Evolutionary conservation across 2,888 invertebrate genomes (phyloP).

Genomic region (Charanyca ferruginea): DNA sequence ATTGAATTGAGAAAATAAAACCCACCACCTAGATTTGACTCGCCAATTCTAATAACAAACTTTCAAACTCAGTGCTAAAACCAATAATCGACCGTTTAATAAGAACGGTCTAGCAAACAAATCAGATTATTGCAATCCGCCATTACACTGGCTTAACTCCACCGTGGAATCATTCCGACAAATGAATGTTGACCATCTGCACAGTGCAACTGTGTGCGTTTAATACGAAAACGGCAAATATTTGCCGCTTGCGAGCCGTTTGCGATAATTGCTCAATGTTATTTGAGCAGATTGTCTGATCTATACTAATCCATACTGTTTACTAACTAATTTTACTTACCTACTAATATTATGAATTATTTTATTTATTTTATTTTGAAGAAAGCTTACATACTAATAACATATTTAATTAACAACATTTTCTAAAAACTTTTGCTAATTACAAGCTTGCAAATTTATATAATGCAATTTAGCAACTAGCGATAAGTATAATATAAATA

Average conservation of each 20-base stretch:
- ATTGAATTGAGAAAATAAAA: too few species aligned
- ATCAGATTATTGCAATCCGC: constrained; percentile 44
- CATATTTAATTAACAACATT: too few species aligned
- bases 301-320: too few species aligned
- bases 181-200: constrained; percentile 68
- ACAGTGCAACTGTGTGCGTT: constrained; percentile 62
- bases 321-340: too few species aligned
- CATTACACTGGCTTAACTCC: constrained; percentile 53
- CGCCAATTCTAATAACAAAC: not conserved
- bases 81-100: constrained; percentile 39
- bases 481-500: too few species aligned
- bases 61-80: constrained; percentile 22
- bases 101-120: constrained; percentile 48
- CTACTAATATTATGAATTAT: too few species aligned
- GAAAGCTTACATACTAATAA: too few species aligned
- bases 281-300: constrained; percentile 55
- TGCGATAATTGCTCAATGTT: constrained; percentile 54
- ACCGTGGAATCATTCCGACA: constrained; percentile 48
- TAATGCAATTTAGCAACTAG: too few species aligned
- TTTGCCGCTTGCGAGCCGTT: constrained; percentile 49
- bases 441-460: too few species aligned
- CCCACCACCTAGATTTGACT: not conserved
- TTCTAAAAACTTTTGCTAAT: too few species aligned
- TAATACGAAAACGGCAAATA: constrained; percentile 59
- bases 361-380: too few species aligned